Base-by-base conservation (phyloP, 2,113 vertebrate genomes). In the Thalassoma bifasciatum region DNA sequence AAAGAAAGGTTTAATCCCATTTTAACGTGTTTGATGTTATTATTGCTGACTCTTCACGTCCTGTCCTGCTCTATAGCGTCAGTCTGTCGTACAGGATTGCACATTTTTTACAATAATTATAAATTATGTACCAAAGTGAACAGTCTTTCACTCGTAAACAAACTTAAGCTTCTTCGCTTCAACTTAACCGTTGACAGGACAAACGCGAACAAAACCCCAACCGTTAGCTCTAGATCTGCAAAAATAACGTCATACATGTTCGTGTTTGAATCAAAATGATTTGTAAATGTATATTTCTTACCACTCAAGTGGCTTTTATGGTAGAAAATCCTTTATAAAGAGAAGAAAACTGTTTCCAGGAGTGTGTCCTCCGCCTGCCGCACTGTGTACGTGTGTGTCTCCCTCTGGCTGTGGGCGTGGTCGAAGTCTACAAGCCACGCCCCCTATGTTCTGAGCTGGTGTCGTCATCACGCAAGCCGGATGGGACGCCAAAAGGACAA, bases 111-210 rank as follows among this genome's bases (percentile, higher is more conserved):
- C 1, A 11, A 0, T 1, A 5, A 2, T 61, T 34, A 14, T 2
- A 23, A 60, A 7, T 69, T 58, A 46, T 8, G 19, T 8, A 5
- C 5, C 19, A 21, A 0, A 51, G 57, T 12, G 6, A 14, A n/a
- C 4, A 46, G 40, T 17, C 16, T 2, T 30, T 42, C 11, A 12
- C 5, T 19, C 5, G 30, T 53, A 52, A 14, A 44, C n/a, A 60
- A 47, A 68, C 24, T 34, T 21, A 47, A 19, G 34, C 66, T 58
- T 69, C 77, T 38, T 52, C 60, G 10, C 58, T 1, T 6, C 1
- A 86, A 89, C 72, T 87, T 86, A n/a, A n/a, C 46, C 16, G 10
- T 50, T 8, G 37, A 19, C 51, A 37, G 16, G 13, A 21, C 53
- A 63, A 82, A 73, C 77, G 74, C 14, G 16, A 30, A 47, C 23